Percentiles rank a stretch among this genome's conserved stretches.
phyloP scores from a whole-genome alignment of 2,113 vertebrate species.

The Anser cygnoides region DNA sequence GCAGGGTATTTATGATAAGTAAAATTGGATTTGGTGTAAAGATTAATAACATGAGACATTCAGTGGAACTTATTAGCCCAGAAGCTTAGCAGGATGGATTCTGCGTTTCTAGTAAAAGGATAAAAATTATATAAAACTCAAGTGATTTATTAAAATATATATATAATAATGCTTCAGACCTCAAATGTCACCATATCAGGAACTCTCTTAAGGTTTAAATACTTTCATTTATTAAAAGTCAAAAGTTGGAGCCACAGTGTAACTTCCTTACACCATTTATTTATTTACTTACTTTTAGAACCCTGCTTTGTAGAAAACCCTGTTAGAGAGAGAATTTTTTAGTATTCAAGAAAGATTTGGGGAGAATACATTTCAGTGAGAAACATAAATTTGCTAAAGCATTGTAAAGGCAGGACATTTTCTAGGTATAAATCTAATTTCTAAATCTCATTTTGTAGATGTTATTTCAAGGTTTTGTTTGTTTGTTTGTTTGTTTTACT shows the following conservation, averaged over 20 bases:
- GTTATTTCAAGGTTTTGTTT: background rate
- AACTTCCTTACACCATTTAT: background rate
- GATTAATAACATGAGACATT: background rate
- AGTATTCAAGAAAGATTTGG: background rate
- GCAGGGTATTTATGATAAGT: background rate
- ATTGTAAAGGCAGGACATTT: background rate
- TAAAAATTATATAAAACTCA: background rate
- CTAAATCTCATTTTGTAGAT: background rate
- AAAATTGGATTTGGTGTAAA: background rate
- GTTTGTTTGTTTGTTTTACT: background rate
- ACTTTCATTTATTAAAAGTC: background rate
- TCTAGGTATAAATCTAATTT: background rate
- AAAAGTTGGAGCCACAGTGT: background rate
- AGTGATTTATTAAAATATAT: background rate
- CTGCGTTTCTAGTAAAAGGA: background rate
- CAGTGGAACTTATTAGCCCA: background rate
- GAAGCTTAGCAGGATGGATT: background rate
- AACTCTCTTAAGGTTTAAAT: background rate
- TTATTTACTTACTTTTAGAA: background rate
- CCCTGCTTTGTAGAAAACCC: background rate
- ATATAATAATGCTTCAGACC: background rate
- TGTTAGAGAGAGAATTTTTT: background rate
- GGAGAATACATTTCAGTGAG: background rate
- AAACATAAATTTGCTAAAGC: background rate
- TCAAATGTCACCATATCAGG: background rate